Percentiles rank a stretch among this genome's conserved stretches.
Evolutionary conservation across 2,888 invertebrate genomes (phyloP).

Genomic region (Hydriomena furcata): DNA sequence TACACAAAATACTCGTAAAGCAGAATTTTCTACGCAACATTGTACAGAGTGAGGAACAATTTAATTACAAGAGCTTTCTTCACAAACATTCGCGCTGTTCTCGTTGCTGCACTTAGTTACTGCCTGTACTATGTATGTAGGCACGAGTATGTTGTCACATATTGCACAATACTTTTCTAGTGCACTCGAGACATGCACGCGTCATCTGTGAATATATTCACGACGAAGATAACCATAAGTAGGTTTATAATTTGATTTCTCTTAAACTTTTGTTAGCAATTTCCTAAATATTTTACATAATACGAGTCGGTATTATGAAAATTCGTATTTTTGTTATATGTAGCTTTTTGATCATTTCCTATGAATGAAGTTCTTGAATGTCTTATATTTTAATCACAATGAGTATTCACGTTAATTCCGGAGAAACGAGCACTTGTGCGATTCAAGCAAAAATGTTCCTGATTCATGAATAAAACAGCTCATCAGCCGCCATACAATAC

Average conservation of each 20-base stretch:
- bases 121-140: too few relatives aligned
- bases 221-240: too few relatives aligned
- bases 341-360: not conserved
- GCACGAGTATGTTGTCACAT: constrained; percentile 22
- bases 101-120: constrained; percentile 26
- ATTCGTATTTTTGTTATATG: not conserved
- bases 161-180: constrained; percentile 15
- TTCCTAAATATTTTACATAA: too few relatives aligned
- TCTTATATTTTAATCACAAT: not conserved
- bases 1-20: not conserved
- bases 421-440: constrained; percentile 4
- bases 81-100: constrained; percentile 16
- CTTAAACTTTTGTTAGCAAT: too few relatives aligned
- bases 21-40: constrained; percentile 12
- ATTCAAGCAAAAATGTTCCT: constrained; percentile 11
- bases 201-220: too few relatives aligned
- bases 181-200: too few relatives aligned
- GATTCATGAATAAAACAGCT: constrained; percentile 31
- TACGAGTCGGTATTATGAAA: too few relatives aligned
- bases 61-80: constrained; percentile 26
- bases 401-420: constrained; percentile 11
- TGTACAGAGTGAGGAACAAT: constrained; percentile 19
- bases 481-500: constrained; percentile 30
- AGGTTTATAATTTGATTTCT: too few relatives aligned
- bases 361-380: not conserved